A percentile compares a stretch with the other conserved stretches of the same genome.
Evolutionary conservation across 2,797 vertebrate species (phyloP).

Genomic region (Intellagama lesueurii): DNA sequence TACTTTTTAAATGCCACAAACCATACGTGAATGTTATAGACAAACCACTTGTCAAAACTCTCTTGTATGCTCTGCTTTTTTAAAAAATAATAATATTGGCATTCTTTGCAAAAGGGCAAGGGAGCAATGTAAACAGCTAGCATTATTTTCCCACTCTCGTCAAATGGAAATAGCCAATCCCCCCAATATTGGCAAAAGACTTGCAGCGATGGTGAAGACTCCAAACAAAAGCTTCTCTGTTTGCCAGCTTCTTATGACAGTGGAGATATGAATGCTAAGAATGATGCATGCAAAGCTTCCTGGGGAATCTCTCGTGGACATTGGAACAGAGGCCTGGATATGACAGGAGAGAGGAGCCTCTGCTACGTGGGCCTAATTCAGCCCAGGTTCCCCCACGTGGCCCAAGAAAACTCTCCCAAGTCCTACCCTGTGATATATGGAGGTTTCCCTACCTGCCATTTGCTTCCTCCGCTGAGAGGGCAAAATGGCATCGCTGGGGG

Average conservation of each 20-base stretch:
- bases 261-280: conserved; percentile 30
- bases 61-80: conserved; percentile 25
- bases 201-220: conserved; percentile 57
- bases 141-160: conserved; percentile 73
- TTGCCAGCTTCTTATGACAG: conserved; percentile 70
- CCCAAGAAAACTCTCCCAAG: background rate
- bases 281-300: conserved; percentile 28
- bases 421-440: background rate
- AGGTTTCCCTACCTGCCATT: background rate
- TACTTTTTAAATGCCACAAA: conserved; percentile 74
- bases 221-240: conserved; percentile 60
- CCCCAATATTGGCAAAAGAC: conserved; percentile 68
- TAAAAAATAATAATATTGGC: conserved; percentile 63
- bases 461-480: too few species aligned
- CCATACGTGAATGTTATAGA: conserved; percentile 76
- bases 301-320: background rate
- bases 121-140: conserved; percentile 77
- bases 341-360: background rate
- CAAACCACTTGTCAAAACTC: conserved; percentile 77
- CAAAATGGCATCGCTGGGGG: too few species aligned
- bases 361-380: background rate
- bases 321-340: background rate
- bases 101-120: conserved; percentile 67
- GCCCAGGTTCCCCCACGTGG: background rate
- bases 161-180: conserved; percentile 73